Evolutionary conservation across 1,140 invertebrate genomes (phyloP), one percentile per base, ranked within the genome.

Genomic region (Zophobas morio): DNA sequence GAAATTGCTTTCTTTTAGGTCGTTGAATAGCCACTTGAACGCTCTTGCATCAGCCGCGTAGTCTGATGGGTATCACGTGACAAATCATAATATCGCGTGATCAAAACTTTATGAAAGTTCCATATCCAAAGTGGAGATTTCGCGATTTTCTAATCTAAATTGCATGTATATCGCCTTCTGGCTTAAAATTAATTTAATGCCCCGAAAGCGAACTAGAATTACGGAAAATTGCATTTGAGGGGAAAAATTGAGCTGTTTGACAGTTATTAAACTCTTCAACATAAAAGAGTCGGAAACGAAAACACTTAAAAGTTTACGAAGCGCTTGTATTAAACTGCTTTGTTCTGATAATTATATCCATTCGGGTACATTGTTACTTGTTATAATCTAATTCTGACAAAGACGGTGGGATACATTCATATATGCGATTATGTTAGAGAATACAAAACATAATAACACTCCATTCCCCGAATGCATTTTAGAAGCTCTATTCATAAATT

Each of bases 61-160:
- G 2, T 2, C 49, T 20, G 72, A 74, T 74, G 40, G 72, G 46
- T 34, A 74, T 74, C 72, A 74, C 72, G 72, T 74, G 72, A 74
- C 72, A 74, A 74, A 74, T 74, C 72, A 60, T 74, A 74, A 74
- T 74, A 74, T 74, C 72, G 72, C 72, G 72, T 74, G 72, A 46
- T 57, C 6, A 4, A n/a, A 56, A 74, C 39, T 74, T 74, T 74
- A 63, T 74, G 51, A 74, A 74, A 74, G 72, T 74, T 57, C 53
- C 40, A 74, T 57, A 74, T 74, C 72, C 56, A 74, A 54, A 37
- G 35, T 54, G 40, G 33, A 74, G 72, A 74, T 74, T 74, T 57
- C 34, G 51, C 53, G 54, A 57, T 74, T 74, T 74, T 57, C 72
- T 74, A 74, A 74, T 74, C 72, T 74, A 74, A 74, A 74, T 74